Evolutionary conservation across 1,140 invertebrate genomes (phyloP).

Genomic region (Hesperophylax magnus): DNA sequence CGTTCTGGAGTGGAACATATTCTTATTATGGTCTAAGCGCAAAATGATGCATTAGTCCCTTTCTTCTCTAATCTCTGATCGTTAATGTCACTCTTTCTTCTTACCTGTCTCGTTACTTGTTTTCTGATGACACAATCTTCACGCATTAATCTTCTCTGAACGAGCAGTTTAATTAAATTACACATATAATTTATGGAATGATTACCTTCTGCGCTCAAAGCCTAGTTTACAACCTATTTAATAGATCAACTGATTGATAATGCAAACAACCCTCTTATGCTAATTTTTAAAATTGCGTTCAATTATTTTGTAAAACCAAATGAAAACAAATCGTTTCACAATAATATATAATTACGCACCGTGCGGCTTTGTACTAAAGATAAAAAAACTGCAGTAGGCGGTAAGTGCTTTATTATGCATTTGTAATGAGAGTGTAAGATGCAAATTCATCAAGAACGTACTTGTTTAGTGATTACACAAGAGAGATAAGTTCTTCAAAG

Average conservation of each 20-base stretch:
- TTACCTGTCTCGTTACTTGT: no score
- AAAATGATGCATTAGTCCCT: no score
- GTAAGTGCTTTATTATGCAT: not conserved
- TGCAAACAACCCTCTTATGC: slow-evolving; percentile 4
- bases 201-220: not conserved
- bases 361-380: not conserved
- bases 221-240: not conserved
- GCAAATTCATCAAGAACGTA: not conserved
- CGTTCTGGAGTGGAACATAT: no score
- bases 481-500: no score
- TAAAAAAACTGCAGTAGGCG: not conserved
- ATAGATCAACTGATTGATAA: slow-evolving; percentile 2
- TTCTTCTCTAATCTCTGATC: no score
- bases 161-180: no score
- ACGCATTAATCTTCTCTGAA: no score
- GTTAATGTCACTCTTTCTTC: no score
- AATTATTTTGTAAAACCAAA: slow-evolving; percentile 6
- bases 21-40: no score
- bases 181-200: no score
- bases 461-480: no score
- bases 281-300: not conserved
- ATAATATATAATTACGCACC: not conserved
- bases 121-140: no score
- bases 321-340: slow-evolving; percentile 8
- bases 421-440: not conserved